A percentile compares a stretch with the other conserved stretches of the same genome.
These are phyloP conservation scores for Microtus pennsylvanicus DNA, from an alignment of 2,113 vertebrate genomes.

Conservation along the genomic window DNA sequence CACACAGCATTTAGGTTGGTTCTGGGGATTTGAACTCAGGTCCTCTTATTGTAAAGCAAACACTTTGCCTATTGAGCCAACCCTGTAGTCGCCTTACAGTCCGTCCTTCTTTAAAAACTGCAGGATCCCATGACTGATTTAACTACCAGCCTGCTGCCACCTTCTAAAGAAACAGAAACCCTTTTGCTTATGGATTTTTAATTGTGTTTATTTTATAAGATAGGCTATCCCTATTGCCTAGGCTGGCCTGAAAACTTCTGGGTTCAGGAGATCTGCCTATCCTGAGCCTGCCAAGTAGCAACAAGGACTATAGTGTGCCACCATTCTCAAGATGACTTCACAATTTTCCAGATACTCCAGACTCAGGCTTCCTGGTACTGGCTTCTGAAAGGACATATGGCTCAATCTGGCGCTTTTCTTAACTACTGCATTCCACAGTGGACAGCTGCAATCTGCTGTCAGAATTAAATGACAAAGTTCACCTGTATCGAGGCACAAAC, in stretches of 20 bases:
- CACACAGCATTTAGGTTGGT: neutral
- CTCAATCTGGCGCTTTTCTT: neutral
- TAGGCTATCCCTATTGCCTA: neutral
- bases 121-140: neutral
- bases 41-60: neutral
- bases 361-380: neutral
- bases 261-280: neutral
- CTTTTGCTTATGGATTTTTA: neutral
- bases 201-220: neutral
- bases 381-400: neutral
- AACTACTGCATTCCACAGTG: neutral
- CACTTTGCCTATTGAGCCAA: neutral
- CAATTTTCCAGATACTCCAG: neutral
- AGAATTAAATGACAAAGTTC: neutral
- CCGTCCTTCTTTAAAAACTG: neutral
- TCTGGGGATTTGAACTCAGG: neutral
- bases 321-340: neutral
- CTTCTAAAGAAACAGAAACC: neutral
- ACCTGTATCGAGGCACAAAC: neutral
- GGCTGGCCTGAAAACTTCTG: neutral
- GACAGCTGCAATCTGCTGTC: neutral
- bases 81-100: neutral
- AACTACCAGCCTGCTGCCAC: accelerated
- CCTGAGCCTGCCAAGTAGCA: neutral
- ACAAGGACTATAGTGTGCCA: neutral